Evolutionary conservation across 2,888 invertebrate species (phyloP).

Genomic region (Rutpela maculata): DNA sequence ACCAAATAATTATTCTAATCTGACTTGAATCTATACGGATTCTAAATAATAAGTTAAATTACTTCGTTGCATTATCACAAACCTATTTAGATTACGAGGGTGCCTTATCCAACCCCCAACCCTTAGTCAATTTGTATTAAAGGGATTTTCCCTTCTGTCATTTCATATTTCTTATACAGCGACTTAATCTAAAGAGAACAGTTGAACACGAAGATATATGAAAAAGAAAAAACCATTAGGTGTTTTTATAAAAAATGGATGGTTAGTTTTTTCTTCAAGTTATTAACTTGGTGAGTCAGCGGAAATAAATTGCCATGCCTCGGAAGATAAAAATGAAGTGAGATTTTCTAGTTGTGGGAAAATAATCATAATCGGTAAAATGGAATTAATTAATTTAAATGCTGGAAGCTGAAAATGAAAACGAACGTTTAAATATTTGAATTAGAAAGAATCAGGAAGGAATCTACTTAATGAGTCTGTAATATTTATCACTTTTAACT

Average conservation of each 20-base stretch:
- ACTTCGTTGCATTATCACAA: conserved; percentile 57
- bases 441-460: too few species aligned
- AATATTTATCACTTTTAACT: too few species aligned
- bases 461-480: too few species aligned
- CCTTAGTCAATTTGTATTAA: conserved; percentile 56
- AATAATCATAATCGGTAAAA: not conserved
- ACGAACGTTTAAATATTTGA: too few species aligned
- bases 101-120: conserved; percentile 49
- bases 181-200: conserved; percentile 54
- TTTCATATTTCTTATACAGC: conserved; percentile 55
- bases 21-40: conserved; percentile 25
- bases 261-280: conserved; percentile 30
- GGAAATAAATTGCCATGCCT: conserved; percentile 34
- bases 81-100: conserved; percentile 57
- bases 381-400: not conserved
- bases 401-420: not conserved
- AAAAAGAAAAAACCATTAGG: conserved; percentile 46
- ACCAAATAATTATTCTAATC: conserved; percentile 10
- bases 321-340: conserved; percentile 16
- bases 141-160: conserved; percentile 58
- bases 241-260: conserved; percentile 36
- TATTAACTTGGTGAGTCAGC: conserved; percentile 33
- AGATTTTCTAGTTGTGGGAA: not conserved
- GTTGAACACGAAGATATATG: conserved; percentile 51
- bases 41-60: conserved; percentile 57